phyloP scores from a whole-genome alignment of 1,140 invertebrate genomes.

The Plectus sambesii region DNA sequence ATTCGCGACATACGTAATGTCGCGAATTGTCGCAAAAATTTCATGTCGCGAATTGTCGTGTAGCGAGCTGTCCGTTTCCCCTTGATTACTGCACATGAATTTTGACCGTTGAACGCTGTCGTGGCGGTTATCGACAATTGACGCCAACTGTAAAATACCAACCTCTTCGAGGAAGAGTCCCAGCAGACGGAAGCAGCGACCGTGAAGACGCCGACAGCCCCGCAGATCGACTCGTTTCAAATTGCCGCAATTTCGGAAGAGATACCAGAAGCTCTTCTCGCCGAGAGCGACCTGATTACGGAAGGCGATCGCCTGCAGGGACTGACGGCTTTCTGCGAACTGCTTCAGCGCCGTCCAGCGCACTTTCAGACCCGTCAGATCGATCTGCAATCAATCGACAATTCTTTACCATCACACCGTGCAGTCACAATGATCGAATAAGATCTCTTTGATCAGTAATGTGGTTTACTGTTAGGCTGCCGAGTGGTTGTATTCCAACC shows the following conservation, averaged over 20 bases:
- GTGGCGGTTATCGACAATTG: too few relatives aligned
- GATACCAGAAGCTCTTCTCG: constrained; percentile 40
- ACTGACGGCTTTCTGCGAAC: constrained; percentile 25
- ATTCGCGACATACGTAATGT: too few relatives aligned
- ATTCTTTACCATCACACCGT: too few relatives aligned
- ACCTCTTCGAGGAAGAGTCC: constrained; percentile 36
- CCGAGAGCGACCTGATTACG: constrained; percentile 32
- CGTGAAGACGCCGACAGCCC: constrained; percentile 29
- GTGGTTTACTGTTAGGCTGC: too few relatives aligned
- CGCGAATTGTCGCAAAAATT: too few relatives aligned
- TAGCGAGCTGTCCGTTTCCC: too few relatives aligned
- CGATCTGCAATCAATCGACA: constrained; percentile 30
- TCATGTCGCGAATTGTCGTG: too few relatives aligned
- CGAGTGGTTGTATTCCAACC: too few relatives aligned
- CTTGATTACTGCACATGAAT: too few relatives aligned
- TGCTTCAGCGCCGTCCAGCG: constrained; percentile 21
- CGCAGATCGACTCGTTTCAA: constrained; percentile 36
- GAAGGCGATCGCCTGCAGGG: constrained; percentile 26
- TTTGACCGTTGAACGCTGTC: too few relatives aligned
- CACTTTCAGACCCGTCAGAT: constrained; percentile 30
- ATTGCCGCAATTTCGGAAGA: constrained; percentile 32
- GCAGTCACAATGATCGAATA: too few relatives aligned
- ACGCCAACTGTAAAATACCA: constrained; percentile 3
- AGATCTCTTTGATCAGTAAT: too few relatives aligned
- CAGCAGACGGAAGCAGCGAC: constrained; percentile 39